Base-by-base conservation (phyloP, 2,113 vertebrate genomes). In the Micronycteris hirsuta region DNA sequence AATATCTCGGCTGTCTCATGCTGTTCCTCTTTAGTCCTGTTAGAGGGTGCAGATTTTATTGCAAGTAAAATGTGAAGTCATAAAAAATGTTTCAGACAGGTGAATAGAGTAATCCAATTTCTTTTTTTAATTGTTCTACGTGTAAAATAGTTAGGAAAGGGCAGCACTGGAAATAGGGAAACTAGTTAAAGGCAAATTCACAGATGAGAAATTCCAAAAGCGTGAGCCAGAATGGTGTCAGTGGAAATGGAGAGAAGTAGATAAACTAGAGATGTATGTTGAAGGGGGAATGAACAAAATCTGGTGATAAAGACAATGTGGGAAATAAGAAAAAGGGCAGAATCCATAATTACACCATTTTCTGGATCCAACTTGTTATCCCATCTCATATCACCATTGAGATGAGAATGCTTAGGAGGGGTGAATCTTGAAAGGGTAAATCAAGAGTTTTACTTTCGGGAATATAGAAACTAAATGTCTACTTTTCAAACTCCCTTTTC, bases 271-370 rank as follows among this genome's bases (percentile, higher is more conserved):
- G 24, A 85, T 52, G 19, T 58, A 71, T 82, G 83, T 89, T 68
- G 38, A 73, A 96, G 24, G 17, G 65, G 94, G 33, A 91, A 90
- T 71, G 43, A 96, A 12, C 45, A 94, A 74, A 95, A 93, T 15
- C 31, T 82, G 28, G 10, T 73, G 74, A 87, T 56, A 49, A 90
- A 91, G 65, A 92, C 26, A 65, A 56, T 71, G 86, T 88, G 58
- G 61, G 22, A 91, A 90, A 54, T 49, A 70, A 96, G 78, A 65
- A 83, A 83, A 52, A 38, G 16, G 36, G 68, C 31, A 86, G 52
- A 89, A 92, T 63, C 20, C 22, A 86, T 56, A 93, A 92, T 87
- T 67, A 43, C 52, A 91, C 61, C 84, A 67, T 67, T 83, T 87
- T 97, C 84, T 81, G 16, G 47, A 77, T 16, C 52, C 20, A 80